phyloP scores from a whole-genome alignment of 2,797 vertebrate species.

The Vipera ursinii region DNA sequence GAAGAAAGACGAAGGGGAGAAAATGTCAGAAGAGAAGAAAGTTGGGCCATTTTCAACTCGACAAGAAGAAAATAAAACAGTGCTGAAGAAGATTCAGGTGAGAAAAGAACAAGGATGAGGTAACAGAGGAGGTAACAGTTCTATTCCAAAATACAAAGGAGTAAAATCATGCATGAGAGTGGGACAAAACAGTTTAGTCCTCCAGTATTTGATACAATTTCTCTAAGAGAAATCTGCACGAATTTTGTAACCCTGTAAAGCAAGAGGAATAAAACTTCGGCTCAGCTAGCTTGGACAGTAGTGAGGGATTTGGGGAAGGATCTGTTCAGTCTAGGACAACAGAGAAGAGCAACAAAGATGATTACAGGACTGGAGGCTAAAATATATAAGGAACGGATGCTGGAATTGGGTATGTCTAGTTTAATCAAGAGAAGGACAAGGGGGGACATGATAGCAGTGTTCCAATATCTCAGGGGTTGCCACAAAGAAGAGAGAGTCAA shows the following conservation, averaged over 20 bases:
- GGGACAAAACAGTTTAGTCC: background rate
- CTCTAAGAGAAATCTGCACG: background rate
- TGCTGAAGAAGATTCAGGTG: background rate
- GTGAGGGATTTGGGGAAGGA: background rate
- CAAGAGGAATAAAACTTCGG: background rate
- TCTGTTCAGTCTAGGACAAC: background rate
- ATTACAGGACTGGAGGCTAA: no score
- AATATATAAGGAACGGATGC: no score
- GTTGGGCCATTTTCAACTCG: background rate
- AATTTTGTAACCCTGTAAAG: background rate
- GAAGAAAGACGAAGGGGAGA: background rate
- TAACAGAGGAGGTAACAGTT: background rate
- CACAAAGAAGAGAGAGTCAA: no score
- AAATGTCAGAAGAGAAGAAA: background rate
- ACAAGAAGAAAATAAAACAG: background rate
- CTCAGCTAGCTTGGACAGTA: background rate
- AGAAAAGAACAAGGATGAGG: background rate
- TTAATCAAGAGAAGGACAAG: no score
- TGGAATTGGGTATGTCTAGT: no score
- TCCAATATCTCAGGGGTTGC: no score
- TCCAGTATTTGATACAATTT: background rate
- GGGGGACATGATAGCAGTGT: no score
- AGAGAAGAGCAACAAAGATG: no score
- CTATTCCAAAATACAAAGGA: background rate
- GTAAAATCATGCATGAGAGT: background rate